phyloP scores from a whole-genome alignment of 2,797 vertebrate genomes.

The Nannoperca australis region DNA sequence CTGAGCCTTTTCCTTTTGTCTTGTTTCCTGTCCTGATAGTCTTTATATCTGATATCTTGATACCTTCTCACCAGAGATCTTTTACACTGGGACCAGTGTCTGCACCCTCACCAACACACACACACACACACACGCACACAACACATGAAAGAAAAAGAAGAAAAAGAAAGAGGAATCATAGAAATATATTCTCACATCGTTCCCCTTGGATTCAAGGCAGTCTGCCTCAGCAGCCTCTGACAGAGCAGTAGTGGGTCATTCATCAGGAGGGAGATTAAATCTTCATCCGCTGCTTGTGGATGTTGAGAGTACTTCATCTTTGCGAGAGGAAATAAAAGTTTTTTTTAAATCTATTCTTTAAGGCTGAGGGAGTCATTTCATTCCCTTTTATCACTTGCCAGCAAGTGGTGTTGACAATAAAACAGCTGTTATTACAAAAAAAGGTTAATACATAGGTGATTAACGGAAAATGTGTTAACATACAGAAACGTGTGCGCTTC shows the following conservation, averaged over 20 bases:
- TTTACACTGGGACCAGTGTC: slow-evolving; percentile 5
- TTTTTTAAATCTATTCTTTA: slow-evolving; percentile 28
- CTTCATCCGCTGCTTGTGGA: slow-evolving; percentile 68
- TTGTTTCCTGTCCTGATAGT: slow-evolving; percentile 34
- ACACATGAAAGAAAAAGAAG: neutral
- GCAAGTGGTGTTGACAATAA: slow-evolving; percentile 26
- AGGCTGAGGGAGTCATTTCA: slow-evolving; percentile 45
- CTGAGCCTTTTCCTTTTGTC: slow-evolving; percentile 2
- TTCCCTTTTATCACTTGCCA: slow-evolving; percentile 54
- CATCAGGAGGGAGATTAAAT: slow-evolving; percentile 79
- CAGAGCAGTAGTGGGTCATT: slow-evolving; percentile 67
- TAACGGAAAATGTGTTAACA: slow-evolving; percentile 2
- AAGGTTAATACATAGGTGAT: neutral
- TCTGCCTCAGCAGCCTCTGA: slow-evolving; percentile 58
- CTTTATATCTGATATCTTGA: slow-evolving; percentile 31
- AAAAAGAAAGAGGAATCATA: slow-evolving; percentile 17
- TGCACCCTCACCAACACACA: neutral
- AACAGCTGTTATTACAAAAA: slow-evolving; percentile 28
- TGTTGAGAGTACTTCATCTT: slow-evolving; percentile 66
- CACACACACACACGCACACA: slow-evolving; percentile 17
- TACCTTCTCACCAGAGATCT: slow-evolving; percentile 35
- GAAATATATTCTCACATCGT: slow-evolving; percentile 40
- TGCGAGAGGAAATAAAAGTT: slow-evolving; percentile 38
- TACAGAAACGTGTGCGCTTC: neutral
- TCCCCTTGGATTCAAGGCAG: slow-evolving; percentile 43